Base-by-base conservation (phyloP, 2,797 vertebrate species). In the Merluccius polli region DNA sequence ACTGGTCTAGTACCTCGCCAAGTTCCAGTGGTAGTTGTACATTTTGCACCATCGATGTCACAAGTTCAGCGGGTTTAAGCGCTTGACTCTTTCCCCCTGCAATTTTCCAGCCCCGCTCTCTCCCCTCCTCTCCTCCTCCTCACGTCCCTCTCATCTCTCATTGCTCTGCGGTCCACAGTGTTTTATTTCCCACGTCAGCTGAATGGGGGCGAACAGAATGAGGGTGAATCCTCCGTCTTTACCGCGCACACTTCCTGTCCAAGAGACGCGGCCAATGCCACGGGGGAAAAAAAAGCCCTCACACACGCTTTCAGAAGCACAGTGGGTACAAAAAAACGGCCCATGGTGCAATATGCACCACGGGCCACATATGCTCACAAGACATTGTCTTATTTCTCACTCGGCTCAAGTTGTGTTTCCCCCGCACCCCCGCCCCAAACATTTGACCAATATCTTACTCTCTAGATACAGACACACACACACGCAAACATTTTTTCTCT, bases 61-160 rank as follows among this genome's bases (percentile, higher is more conserved):
- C 74, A 85, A 85, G 87, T 87, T 90, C 86, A 90, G 72, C 63
- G 88, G 76, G 90, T 91, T 91, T 89, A 83, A 80, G 73, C 74
- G 78, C 78, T 83, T 79, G 85, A 81, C 88, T 83, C 82, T 88
- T 83, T 82, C 83, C 71, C 15, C 13, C 81, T 78, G 81, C 73
- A 76, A 73, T 76, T 73, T 88, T 87, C 83, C 83, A 79, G 63
- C 77, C 73, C 82, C 79, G 77, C 72, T 63, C 80, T 63, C 8
- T n/a, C 31, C 67, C 78, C 77, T 76, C 13, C 10, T 1, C 69
- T 30, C 36, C 38, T 24, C 77, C 68, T 75, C 70, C n/a, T 10
- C 33, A 0, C 70, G 44, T 30, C 32, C n/a, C 77, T 59, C 76
- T 48, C 24, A 18, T 36, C 70, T 1, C 71, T 67, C 52, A 31